Conservation (phyloP, 2,797 vertebrate species). For the Netta rufina region DNA sequence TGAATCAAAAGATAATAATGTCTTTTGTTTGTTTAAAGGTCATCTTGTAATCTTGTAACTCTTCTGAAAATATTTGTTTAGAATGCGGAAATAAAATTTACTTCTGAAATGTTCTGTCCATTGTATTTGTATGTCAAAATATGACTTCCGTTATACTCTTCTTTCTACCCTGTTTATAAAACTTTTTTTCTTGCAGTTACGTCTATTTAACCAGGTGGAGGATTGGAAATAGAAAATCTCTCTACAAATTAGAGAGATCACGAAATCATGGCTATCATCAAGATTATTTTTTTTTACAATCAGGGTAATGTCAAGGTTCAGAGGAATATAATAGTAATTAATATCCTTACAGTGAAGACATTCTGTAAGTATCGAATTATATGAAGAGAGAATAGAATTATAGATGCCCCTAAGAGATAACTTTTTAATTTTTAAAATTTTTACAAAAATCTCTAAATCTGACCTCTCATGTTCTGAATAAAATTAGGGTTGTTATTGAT, state of each 20-base stretch:
- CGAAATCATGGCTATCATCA: background rate
- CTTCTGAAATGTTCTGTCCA: background rate
- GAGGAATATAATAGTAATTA: background rate
- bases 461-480: background rate
- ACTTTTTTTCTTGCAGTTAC: background rate
- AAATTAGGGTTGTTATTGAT: background rate
- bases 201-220: background rate
- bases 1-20: background rate
- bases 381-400: background rate
- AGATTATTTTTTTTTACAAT: background rate
- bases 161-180: background rate
- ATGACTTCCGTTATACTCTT: background rate
- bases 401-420: background rate
- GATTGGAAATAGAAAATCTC: background rate
- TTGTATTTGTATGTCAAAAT: background rate
- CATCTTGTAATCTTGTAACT: background rate
- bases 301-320: background rate
- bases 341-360: background rate
- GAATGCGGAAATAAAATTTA: background rate
- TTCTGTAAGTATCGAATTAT: background rate
- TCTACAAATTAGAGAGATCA: background rate
- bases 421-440: background rate
- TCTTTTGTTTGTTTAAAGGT: background rate
- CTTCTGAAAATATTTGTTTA: background rate
- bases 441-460: background rate